Base-by-base conservation (phyloP, 2,888 invertebrate species). In the Tetheella fluctuosa region DNA sequence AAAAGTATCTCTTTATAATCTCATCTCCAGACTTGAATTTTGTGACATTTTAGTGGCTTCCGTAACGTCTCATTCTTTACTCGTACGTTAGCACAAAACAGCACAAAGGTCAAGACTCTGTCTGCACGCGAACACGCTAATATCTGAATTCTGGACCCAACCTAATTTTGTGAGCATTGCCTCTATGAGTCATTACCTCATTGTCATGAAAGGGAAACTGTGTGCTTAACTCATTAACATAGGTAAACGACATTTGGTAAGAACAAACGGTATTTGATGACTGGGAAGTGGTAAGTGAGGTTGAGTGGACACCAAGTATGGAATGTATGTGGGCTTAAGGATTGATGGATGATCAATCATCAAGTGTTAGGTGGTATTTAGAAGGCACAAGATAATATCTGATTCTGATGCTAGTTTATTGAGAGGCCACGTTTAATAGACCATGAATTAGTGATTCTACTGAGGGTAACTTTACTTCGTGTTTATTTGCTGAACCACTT, bases 141-240 rank as follows among this genome's bases (percentile, higher is more conserved):
- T 4, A 58, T 53, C 28, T 30, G 25, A 37, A 58, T 30, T 2
- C 30, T 54, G 54, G 17, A 10, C 48, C n/a, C 20, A 48, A 20
- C 55, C 55, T 37, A 55, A 55, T 55, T 55, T 23, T 37, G 30
- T 30, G 15, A 34, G n/a, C 30, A 34, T 55, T 3, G n/a, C 28
- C 20, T n/a, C 54, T n/a, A 20, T 57, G 39, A 57, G 57, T 57
- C 57, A 23, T 10, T 48, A n/a, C 48, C 20, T 48, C 48, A 48
- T 48, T 48, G 48, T 48, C 48, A 59, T 59, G 66, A 69, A 70
- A 70, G 65, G 72, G 70, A 72, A 72, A 70, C 67, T 48, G 17
- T 48, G 48, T 48, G 42, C 57, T 69, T 66, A 64, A 57, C 60
- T 61, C 39, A 69, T 72, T 70, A 68, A 61, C 69, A 69, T 69